Base-by-base conservation (phyloP, 2,113 vertebrate genomes). In the Tragelaphus strepsiceros region DNA sequence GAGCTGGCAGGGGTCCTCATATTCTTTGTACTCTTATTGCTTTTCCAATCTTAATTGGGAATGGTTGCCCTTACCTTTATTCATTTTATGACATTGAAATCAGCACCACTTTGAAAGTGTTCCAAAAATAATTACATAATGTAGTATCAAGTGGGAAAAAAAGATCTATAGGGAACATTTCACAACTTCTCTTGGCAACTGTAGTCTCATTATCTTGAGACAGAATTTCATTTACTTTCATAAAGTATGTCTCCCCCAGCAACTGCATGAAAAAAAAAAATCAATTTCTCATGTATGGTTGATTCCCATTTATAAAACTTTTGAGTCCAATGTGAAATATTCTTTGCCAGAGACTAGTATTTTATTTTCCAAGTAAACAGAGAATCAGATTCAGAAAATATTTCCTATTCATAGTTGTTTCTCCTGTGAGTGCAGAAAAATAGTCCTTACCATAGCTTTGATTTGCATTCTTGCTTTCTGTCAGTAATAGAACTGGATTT, bases 221-320 rank as follows among this genome's bases (percentile, higher is more conserved):
- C 13, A 77, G 67, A 92, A 87, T 35, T 95, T 56, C 71, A 95
- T 93, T 98, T 96, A 51, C 30, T 90, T 97, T 93, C 13, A 61
- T 88, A 82, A 95, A 56, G 17, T 49, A 59, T 82, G 9, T 26
- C 26, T 96, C 88, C 81, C 15, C 24, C 22, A 88, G 43, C 1
- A 82, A 90, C 43, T 85, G 53, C 43, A 96, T 67, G 32, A 88
- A 96, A 94, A 92, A 96, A 93, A 96, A 93, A 95, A 96, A 94
- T 96, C 74, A 92, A 49, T 92, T 96, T 92, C 28, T 74, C 39
- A 62, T 10, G 5, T 90, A 54, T 59, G 59, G 53, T 85, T 39
- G 53, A 97, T 91, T 90, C 35, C 9, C 9, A 88, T 77, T 96
- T 97, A 94, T 49, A 94, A 83, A 71, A 5, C 26, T 82, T 90